Evolutionary conservation across 1,140 invertebrate species (phyloP).

Genomic region (Drosophila repletoides): DNA sequence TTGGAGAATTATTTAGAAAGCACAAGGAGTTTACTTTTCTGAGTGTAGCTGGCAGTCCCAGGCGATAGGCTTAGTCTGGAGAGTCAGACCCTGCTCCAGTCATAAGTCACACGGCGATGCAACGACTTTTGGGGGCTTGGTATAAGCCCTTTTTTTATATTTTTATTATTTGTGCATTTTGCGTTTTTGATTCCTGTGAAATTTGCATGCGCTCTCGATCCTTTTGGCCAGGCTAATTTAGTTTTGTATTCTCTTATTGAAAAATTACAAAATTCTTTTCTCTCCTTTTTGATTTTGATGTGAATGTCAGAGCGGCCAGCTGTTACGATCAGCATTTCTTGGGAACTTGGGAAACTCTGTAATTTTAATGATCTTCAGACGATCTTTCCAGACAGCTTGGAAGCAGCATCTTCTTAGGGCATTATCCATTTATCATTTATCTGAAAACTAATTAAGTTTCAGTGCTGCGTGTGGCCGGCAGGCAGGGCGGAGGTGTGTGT

Average conservation of each 20-base stretch:
- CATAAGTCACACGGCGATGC: conserved; percentile 58
- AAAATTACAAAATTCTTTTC: conserved; percentile 66
- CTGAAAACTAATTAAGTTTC: conserved; percentile 74
- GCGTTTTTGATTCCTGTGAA: conserved; percentile 75
- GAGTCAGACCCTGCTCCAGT: conserved; percentile 13
- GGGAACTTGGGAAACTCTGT: conserved; percentile 64
- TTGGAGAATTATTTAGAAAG: no score
- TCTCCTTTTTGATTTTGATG: conserved; percentile 5
- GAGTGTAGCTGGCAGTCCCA: conserved; percentile 1
- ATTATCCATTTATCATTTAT: conserved; percentile 65
- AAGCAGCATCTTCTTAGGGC: conserved; percentile 50
- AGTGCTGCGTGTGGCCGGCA: conserved; percentile 70
- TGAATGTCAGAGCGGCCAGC: conserved; percentile 9
- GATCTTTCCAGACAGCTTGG: conserved; percentile 72
- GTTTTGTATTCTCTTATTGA: conserved; percentile 65
- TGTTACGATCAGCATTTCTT: conserved; percentile 40
- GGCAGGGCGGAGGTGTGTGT: conserved; percentile 6
- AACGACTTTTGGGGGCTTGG: conserved; percentile 35
- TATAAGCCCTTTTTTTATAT: conserved; percentile 9
- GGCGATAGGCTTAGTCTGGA: conserved; percentile 1
- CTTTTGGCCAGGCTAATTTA: conserved; percentile 67
- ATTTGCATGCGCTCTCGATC: conserved; percentile 58
- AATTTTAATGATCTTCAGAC: conserved; percentile 69
- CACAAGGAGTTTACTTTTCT: no score
- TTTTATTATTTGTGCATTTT: conserved; percentile 71